Evolutionary conservation across 2,888 invertebrate species (phyloP).

Genomic region (Cordilura impudica): DNA sequence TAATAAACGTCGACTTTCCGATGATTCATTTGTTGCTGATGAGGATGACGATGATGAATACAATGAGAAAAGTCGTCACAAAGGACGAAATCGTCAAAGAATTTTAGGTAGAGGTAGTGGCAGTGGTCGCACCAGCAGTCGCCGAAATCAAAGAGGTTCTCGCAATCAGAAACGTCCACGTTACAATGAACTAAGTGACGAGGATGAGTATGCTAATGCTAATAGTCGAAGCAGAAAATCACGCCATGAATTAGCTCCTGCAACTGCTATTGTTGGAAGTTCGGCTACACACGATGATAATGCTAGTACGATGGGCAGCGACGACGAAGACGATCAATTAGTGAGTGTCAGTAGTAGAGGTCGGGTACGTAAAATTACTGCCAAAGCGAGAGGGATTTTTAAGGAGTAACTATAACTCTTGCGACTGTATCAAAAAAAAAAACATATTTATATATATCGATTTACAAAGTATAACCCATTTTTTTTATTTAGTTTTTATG

Average conservation of each 20-base stretch:
- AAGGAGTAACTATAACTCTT: conserved; percentile 72
- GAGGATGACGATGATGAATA: conserved; percentile 72
- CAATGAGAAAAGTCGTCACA: conserved; percentile 45
- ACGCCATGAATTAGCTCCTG: conserved; percentile 45
- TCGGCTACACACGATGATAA: conserved; percentile 58
- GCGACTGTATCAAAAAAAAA: conserved; percentile 51
- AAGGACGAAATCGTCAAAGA: conserved; percentile 28
- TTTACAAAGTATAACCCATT: conserved; percentile 38
- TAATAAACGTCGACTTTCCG: conserved; percentile 59
- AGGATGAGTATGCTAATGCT: conserved; percentile 75
- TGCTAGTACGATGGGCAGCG: conserved; percentile 68
- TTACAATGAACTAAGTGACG: conserved; percentile 82
- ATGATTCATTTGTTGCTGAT: conserved; percentile 68
- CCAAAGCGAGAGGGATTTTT: conserved; percentile 85
- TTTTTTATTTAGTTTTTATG: conserved; percentile 62
- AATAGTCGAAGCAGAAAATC: conserved; percentile 64
- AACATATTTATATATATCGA: conserved; percentile 18
- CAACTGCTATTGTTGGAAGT: conserved; percentile 30
- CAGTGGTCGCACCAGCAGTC: conserved; percentile 58
- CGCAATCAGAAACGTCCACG: conserved; percentile 79
- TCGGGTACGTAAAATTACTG: conserved; percentile 89
- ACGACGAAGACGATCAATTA: conserved; percentile 72
- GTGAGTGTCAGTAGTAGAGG: conserved; percentile 88
- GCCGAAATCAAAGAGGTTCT: conserved; percentile 68
- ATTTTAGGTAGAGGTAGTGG: conserved; percentile 15